These are phyloP conservation scores for Trissolcus brochymenae DNA, from an alignment of 2,888 invertebrate species.

Conservation along the genomic window DNA sequence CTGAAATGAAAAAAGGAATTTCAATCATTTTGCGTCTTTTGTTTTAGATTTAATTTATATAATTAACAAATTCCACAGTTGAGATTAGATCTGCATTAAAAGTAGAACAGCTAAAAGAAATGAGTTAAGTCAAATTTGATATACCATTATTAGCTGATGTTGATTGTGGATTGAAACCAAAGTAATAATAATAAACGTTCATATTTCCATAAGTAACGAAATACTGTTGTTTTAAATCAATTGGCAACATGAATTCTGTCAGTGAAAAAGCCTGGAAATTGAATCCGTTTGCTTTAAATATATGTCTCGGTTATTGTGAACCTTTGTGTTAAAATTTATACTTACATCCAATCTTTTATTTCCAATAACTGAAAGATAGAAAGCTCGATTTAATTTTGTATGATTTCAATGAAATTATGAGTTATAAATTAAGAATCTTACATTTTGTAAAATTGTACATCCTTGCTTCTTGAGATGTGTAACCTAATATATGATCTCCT, in stretches of 20 bases:
- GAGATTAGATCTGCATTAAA: no score
- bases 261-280: conserved; percentile 1
- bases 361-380: conserved; percentile 16
- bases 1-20: not conserved
- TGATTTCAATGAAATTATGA: not conserved
- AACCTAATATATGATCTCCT: conserved; percentile 24
- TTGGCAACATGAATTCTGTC: conserved; percentile 1
- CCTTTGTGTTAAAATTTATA: not conserved
- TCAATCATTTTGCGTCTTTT: no score
- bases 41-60: no score
- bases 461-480: conserved; percentile 14
- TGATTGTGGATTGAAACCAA: not conserved
- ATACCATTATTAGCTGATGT: not conserved
- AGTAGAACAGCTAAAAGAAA: no score
- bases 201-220: not conserved
- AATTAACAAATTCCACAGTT: no score
- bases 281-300: no score
- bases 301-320: no score
- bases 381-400: not conserved
- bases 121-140: no score
- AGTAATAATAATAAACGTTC: conserved; percentile 12
- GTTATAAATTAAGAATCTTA: not conserved
- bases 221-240: conserved; percentile 13
- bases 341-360: conserved; percentile 11
- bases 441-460: not conserved